Base-by-base conservation (phyloP, 2,888 invertebrate genomes). In the Dynastes maya region DNA sequence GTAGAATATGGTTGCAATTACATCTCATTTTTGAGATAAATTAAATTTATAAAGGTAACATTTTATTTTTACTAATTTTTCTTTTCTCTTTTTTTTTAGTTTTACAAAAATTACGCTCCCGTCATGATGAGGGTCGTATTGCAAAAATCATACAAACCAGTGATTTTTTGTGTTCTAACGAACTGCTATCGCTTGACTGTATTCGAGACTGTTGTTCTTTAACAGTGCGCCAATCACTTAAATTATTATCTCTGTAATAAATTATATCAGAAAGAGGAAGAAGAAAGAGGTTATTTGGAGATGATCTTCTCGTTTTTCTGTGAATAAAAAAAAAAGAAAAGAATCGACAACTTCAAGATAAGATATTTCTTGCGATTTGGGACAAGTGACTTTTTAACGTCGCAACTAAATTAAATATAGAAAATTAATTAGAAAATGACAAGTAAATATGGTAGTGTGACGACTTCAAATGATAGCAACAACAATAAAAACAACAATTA, bases 361-460 rank as follows among this genome's bases (percentile, higher is more conserved):
- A 63, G 32, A 27, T 29, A 22, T 27, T 11, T 22, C 29, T 27
- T 22, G 3, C 11, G 8, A 61, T 61, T 61, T 22, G 32, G 63
- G 32, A 29, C 29, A 63, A 63, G 63, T 63, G 63, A 63, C 63
- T 29, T 29, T 61, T 63, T 63, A 58, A 16, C 22, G 22, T 58
- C 29, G 27, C 27, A 63, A 29, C 32, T 22, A 27, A 63, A 63
- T 13, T 63, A 63, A 63, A 11, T 13, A 45, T 29, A 27, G 63
- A n/a, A 11, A 32, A 63, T n/a, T 61, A 32, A 32, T 6, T 13
- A 37, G 72, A 72, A 58, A 72, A 72, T 72, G 72, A 37, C 72
- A 58, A 72, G 40, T 11, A 72, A 72, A 72, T 72, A 72, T 72
- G 72, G 72, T 22, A 72, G 72, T 72, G 55, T 72, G 27, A 40